phyloP scores from a whole-genome alignment of 2,797 vertebrate species.

The Peromyscus nudipes region DNA sequence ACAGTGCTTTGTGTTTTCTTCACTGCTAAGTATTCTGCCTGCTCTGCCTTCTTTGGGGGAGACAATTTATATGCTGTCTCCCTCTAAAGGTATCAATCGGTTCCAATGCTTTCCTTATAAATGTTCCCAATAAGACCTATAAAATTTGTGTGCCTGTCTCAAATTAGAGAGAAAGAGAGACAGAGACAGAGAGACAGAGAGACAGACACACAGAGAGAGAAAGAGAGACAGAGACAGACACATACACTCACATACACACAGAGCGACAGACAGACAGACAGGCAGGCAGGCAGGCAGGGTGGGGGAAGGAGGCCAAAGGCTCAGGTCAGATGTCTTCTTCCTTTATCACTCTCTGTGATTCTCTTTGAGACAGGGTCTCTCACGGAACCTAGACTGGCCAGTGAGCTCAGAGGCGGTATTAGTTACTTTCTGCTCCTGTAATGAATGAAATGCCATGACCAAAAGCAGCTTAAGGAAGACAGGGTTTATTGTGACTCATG shows the following conservation, averaged over 20 bases:
- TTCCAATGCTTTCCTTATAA: constrained; percentile 41
- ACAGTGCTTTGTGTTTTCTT: constrained; percentile 2
- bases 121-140: not conserved
- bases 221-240: too few species aligned
- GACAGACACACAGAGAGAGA: too few species aligned
- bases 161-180: not conserved
- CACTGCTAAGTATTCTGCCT: not conserved
- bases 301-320: not conserved
- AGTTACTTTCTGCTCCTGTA: not conserved
- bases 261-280: too few species aligned
- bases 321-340: not conserved
- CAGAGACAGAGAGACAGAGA: too few species aligned
- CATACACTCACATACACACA: too few species aligned
- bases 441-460: not conserved
- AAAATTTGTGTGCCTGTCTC: not conserved
- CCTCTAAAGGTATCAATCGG: constrained; percentile 3
- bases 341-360: not conserved
- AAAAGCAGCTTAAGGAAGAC: not conserved
- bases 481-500: not conserved
- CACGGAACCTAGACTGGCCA: too few species aligned
- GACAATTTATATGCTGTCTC: not conserved
- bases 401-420: not conserved
- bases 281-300: too few species aligned
- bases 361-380: not conserved
- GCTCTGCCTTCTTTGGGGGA: not conserved